A percentile compares a stretch with the other conserved stretches of the same genome.
Conservation (phyloP, 2,888 invertebrate species). For the Labia minor region DNA sequence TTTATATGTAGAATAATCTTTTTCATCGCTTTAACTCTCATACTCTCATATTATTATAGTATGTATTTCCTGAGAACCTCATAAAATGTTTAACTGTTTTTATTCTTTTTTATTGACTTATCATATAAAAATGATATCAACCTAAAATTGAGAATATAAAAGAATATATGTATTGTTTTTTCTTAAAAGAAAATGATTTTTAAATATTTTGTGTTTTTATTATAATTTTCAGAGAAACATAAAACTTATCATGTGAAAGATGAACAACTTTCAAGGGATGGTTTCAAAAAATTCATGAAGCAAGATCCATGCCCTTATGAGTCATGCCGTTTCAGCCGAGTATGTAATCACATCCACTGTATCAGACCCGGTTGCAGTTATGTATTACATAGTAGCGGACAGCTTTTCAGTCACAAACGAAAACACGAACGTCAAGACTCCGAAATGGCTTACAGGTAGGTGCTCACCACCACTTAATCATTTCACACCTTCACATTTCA, state of each 20-base stretch:
- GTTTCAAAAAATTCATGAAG: conserved; percentile 98
- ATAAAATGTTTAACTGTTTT: too few species aligned
- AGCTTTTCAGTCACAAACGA: conserved; percentile 92
- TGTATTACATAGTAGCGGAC: conserved; percentile 91
- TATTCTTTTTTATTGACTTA: too few species aligned
- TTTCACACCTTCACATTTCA: too few species aligned
- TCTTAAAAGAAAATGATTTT: too few species aligned
- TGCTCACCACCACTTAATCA: background rate
- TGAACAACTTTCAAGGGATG: conserved; percentile 86
- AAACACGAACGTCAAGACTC: conserved; percentile 93
- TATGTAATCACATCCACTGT: conserved; percentile 97
- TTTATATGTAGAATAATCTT: too few species aligned
- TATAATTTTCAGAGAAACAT: conserved; percentile 85
- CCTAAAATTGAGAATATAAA: too few species aligned
- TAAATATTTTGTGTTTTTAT: too few species aligned
- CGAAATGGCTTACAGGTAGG: conserved; percentile 61
- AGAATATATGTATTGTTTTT: too few species aligned
- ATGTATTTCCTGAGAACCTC: too few species aligned
- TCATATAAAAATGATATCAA: too few species aligned
- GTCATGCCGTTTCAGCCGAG: conserved; percentile 83
- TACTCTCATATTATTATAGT: too few species aligned
- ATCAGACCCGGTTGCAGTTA: conserved; percentile 90
- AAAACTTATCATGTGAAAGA: conserved; percentile 97
- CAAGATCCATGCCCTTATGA: conserved; percentile 87
- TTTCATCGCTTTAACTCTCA: too few species aligned